Evolutionary conservation across 1,140 invertebrate species (phyloP), one percentile per base, ranked within the genome.

Genomic region (Drosophila albomicans): DNA sequence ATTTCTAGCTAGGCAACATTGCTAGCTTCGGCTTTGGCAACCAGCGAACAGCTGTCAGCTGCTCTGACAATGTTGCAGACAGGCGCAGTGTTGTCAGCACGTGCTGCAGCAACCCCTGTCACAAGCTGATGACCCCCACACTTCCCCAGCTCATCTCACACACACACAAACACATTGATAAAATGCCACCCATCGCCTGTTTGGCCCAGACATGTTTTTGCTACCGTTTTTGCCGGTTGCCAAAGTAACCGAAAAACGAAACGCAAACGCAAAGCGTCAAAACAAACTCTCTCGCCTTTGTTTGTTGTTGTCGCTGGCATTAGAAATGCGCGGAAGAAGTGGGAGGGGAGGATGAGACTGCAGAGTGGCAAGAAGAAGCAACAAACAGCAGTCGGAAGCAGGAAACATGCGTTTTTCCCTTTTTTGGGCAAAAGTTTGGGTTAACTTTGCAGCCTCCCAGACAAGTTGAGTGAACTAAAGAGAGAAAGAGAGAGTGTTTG

Each of bases 231-330:
- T 78, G 85, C 78, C 78, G 78, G 85, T 88, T 89, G 75, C 66
- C 69, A 62, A 62, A 59, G 78, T 51, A 73, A 89, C 82, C 65
- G n/a, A 66, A 64, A 81, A 68, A 57, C 52, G 5, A 64, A 51
- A 51, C 20, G 49, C 1, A 51, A 65, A 69, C 54, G 75, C 45
- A 78, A 77, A 67, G 72, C 79, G 82, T 82, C 82, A 88, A 88
- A 88, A 88, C 84, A 88, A 78, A 75, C 84, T 78, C 84, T 78
- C 52, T 48, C 13, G 57, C 51, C 69, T 80, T 84, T 84, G 84
- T 88, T 70, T 54, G 58, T 32, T 70, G 48, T 32, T 70, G 48
- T 65, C 82, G 78, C 65, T 81, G 66, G 59, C 13, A 51, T 52
- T 54, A 38, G 28, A 30, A 16, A 28, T 13, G 11, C 5, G 38